Percentiles rank a stretch among this genome's conserved stretches.
Conservation (phyloP, 2,113 vertebrate genomes). For the Dascyllus trimaculatus region DNA sequence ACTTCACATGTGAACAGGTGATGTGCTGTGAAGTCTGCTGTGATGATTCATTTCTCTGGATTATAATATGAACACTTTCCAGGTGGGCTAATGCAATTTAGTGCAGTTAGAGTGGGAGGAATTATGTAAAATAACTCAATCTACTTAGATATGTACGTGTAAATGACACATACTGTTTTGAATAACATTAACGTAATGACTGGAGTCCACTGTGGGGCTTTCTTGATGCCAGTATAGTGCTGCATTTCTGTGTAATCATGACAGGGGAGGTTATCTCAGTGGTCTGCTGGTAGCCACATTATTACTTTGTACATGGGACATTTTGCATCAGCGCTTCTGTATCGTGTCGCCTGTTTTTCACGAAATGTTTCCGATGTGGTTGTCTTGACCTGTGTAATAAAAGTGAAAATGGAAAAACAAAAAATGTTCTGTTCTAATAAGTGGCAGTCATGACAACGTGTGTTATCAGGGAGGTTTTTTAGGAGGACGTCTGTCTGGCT, state of each 20-base stretch:
- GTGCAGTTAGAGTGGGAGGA: neutral
- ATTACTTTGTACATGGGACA: neutral
- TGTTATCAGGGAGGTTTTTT: neutral
- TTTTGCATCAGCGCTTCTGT: neutral
- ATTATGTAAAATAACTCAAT: neutral
- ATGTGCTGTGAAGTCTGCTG: neutral
- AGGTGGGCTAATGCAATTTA: neutral
- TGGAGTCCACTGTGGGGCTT: neutral
- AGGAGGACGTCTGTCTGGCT: neutral
- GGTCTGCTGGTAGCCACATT: neutral
- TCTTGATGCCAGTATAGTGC: neutral
- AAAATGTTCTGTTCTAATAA: neutral
- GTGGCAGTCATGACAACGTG: neutral
- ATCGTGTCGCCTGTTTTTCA: neutral
- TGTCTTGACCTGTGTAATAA: conserved; percentile 7
- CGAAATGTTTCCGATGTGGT: neutral
- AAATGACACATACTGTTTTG: neutral
- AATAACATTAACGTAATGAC: neutral
- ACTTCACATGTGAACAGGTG: neutral
- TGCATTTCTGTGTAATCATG: neutral
- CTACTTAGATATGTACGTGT: neutral
- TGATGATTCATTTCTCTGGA: neutral
- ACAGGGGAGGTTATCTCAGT: neutral
- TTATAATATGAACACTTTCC: neutral
- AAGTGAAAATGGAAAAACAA: conserved; percentile 7